Evolutionary conservation across 2,888 invertebrate genomes (phyloP).

Genomic region (Malacosoma neustria): DNA sequence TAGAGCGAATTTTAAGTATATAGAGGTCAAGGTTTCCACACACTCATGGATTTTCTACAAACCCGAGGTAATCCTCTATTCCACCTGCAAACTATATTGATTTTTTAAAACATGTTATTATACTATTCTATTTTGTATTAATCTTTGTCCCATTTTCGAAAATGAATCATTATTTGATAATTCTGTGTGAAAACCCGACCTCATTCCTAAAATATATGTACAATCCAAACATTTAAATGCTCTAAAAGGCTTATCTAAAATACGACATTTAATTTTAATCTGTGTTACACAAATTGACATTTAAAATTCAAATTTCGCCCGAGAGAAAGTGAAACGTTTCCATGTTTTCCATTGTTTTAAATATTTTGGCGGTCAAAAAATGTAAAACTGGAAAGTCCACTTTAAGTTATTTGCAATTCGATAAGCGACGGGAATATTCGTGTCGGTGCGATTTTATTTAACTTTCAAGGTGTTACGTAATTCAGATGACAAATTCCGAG

Average conservation of each 20-base stretch:
- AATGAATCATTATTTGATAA: too few relatives aligned
- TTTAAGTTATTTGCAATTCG: slow-evolving; percentile 5
- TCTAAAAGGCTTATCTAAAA: neutral
- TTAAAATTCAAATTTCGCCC: neutral
- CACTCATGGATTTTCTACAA: too few relatives aligned
- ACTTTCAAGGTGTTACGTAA: neutral
- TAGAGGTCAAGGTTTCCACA: too few relatives aligned
- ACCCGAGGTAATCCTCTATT: too few relatives aligned
- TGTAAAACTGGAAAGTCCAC: neutral
- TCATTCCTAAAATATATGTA: too few relatives aligned
- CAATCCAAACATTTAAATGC: too few relatives aligned
- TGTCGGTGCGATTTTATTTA: slow-evolving; percentile 2
- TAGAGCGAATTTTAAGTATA: too few relatives aligned
- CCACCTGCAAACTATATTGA: too few relatives aligned
- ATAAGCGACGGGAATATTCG: slow-evolving; percentile 3
- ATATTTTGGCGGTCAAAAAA: neutral
- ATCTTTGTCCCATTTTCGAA: too few relatives aligned
- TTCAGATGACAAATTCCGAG: slow-evolving; percentile 3
- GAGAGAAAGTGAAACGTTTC: neutral
- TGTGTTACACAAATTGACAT: neutral
- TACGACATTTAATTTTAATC: neutral
- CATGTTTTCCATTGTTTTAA: neutral
- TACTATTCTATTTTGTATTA: too few relatives aligned
- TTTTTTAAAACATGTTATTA: too few relatives aligned
- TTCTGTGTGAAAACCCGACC: too few relatives aligned